phyloP scores from a whole-genome alignment of 1,140 invertebrate genomes.

The Copidosoma floridanum region DNA sequence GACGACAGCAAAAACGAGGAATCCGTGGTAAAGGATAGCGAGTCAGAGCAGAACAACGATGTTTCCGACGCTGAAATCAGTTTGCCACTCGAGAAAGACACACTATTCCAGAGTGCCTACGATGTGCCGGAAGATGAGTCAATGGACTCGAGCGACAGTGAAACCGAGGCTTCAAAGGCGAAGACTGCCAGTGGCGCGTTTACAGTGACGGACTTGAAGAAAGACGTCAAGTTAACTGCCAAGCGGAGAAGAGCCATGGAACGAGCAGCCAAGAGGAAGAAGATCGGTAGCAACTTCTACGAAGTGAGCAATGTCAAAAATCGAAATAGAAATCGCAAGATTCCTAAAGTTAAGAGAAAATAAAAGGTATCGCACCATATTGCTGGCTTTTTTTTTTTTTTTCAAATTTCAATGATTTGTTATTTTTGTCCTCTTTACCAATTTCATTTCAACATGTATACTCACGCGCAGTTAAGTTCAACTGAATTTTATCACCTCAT shows the following conservation, averaged over 20 bases:
- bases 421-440: not conserved
- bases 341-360: constrained; percentile 38
- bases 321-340: constrained; percentile 67
- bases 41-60: constrained; percentile 32
- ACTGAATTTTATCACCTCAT: too few relatives aligned
- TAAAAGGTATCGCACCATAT: not conserved
- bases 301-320: constrained; percentile 92
- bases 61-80: constrained; percentile 16
- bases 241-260: constrained; percentile 76
- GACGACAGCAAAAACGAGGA: constrained; percentile 19
- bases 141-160: constrained; percentile 52
- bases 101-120: constrained; percentile 46
- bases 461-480: too few relatives aligned
- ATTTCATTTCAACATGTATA: not conserved
- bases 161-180: constrained; percentile 38
- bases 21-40: constrained; percentile 10
- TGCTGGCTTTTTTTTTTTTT: constrained; percentile 1
- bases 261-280: constrained; percentile 74
- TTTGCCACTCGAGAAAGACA: constrained; percentile 40
- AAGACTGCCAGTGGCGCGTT: constrained; percentile 64
- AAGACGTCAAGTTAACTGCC: constrained; percentile 62
- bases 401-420: constrained; percentile 3
- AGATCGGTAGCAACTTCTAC: constrained; percentile 92
- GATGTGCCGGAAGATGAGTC: constrained; percentile 45
- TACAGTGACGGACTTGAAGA: constrained; percentile 56